These are phyloP conservation scores for Chamaetylas fuelleborni DNA, from an alignment of 2,113 vertebrate species.

Conservation along the genomic window DNA sequence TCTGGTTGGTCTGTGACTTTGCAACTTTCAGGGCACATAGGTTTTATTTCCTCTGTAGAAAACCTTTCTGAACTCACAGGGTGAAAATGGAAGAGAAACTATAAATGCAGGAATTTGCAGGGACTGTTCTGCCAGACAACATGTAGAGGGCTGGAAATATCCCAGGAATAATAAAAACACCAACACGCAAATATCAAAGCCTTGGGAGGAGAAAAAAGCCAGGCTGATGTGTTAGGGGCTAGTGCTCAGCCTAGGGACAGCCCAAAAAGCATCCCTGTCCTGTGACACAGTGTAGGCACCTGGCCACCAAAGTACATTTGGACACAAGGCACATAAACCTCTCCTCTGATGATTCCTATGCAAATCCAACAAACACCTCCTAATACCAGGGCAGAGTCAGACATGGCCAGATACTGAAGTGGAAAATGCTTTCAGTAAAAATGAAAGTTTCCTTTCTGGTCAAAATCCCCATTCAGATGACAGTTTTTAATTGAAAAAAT, in stretches of 20 bases:
- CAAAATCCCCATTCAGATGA: neutral
- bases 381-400: neutral
- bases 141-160: neutral
- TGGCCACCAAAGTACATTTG: neutral
- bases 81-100: neutral
- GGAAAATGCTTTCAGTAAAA: neutral
- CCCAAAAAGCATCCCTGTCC: neutral
- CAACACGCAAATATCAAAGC: neutral
- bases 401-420: neutral
- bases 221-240: neutral
- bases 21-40: neutral
- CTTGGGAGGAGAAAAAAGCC: neutral
- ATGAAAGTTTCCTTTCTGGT: neutral
- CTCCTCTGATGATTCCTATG: neutral
- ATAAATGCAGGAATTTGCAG: neutral
- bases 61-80: neutral
- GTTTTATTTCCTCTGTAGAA: neutral
- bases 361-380: neutral
- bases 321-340: neutral
- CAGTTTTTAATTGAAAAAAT: neutral
- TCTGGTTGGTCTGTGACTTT: neutral
- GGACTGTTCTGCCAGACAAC: neutral
- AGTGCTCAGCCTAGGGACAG: neutral
- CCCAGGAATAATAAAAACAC: neutral
- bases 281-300: fast-evolving